Percentiles rank a stretch among this genome's conserved stretches.
Conservation (phyloP, 2,797 vertebrate genomes). For the Apogon hyalosoma region DNA sequence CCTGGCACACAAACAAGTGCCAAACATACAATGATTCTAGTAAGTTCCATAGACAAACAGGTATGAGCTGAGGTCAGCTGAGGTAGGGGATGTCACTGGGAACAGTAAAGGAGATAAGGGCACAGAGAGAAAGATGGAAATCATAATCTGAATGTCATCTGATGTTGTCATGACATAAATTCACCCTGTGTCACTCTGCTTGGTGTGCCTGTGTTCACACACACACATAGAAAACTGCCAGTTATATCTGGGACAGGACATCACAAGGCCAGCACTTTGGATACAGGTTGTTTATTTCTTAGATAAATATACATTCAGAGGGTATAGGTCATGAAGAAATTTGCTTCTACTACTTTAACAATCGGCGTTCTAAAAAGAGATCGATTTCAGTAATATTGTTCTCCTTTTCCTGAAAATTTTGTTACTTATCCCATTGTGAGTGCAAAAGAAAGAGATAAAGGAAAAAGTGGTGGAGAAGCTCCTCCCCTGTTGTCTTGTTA, state of each 20-base stretch:
- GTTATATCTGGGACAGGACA: constrained; percentile 19
- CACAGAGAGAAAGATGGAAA: background rate
- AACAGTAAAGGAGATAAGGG: background rate
- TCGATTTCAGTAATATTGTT: no score
- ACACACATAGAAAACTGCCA: constrained; percentile 22
- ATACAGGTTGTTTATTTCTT: constrained; percentile 36
- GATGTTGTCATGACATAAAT: constrained; percentile 11
- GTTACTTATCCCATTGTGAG: constrained; percentile 6
- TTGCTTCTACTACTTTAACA: no score
- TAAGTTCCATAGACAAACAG: background rate
- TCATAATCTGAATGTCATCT: constrained; percentile 21
- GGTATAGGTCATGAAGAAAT: no score
- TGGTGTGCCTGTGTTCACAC: background rate
- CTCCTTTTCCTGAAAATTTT: background rate
- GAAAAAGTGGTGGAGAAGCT: constrained; percentile 15
- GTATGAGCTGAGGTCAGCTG: background rate
- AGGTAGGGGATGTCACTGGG: background rate
- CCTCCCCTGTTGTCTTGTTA: constrained; percentile 65
- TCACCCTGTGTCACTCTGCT: background rate
- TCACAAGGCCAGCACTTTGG: constrained; percentile 33
- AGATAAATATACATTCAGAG: no score
- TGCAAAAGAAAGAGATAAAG: background rate
- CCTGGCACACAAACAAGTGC: background rate
- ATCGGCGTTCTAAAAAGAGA: no score
- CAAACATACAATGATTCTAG: background rate